Conservation (phyloP, 92 coral and sea anemone species). For the Epizoanthus ramosus region DNA sequence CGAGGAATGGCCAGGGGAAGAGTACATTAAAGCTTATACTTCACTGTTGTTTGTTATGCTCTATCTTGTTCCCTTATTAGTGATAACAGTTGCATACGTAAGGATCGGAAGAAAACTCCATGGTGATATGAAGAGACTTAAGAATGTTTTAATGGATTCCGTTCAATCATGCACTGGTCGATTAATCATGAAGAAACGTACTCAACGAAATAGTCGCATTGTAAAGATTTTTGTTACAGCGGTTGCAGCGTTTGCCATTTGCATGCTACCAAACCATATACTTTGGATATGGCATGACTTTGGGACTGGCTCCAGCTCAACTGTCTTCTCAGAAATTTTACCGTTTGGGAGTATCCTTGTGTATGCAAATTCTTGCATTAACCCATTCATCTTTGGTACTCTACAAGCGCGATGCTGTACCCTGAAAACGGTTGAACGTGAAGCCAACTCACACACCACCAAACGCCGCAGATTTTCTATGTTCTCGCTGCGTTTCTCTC, state of each 20-base stretch:
- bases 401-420: slow-evolving; percentile 66
- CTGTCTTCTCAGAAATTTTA: slow-evolving; percentile 57
- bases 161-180: slow-evolving; percentile 52
- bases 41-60: slow-evolving; percentile 71
- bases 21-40: slow-evolving; percentile 66
- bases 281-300: slow-evolving; percentile 94
- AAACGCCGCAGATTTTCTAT: slow-evolving; percentile 18
- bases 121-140: slow-evolving; percentile 64
- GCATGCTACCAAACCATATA: slow-evolving; percentile 89
- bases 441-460: background rate
- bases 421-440: background rate
- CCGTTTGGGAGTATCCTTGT: slow-evolving; percentile 82
- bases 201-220: slow-evolving; percentile 75
- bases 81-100: slow-evolving; percentile 69
- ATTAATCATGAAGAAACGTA: slow-evolving; percentile 60
- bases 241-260: slow-evolving; percentile 80
- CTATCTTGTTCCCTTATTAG: slow-evolving; percentile 71
- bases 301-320: slow-evolving; percentile 59
- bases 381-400: slow-evolving; percentile 95
- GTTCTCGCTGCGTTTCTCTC: slow-evolving; percentile 37
- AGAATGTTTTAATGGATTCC: slow-evolving; percentile 48
- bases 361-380: slow-evolving; percentile 86
- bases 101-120: slow-evolving; percentile 75
- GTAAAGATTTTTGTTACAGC: slow-evolving; percentile 85
- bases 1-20: slow-evolving; percentile 76